Evolutionary conservation across 1,140 invertebrate species (phyloP), one percentile per base, ranked within the genome.

Genomic region (Pissodes strobi): DNA sequence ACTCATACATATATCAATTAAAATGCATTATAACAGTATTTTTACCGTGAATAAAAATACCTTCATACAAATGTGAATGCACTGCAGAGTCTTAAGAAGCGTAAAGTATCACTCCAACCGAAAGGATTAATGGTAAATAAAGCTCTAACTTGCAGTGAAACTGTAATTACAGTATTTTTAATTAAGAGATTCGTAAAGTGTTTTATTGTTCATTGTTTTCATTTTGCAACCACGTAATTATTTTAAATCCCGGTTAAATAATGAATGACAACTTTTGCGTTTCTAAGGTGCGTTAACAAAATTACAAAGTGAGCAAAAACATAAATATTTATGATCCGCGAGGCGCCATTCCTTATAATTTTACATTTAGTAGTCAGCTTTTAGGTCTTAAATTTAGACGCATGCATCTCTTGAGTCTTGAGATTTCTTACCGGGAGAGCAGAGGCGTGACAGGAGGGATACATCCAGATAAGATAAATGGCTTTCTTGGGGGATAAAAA

Each of bases 11-110:
- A 41, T 5, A 41, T 41, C 13, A 10, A 15, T 41, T 18, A 18
- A 13, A 41, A 41, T 41, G 5, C 45, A 48, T 48, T 48, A 48
- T 48, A 48, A 48, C 45, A 48, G 45, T 48, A 48, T 48, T 48
- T 21, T 48, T 5, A n/a, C 45, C 19, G 15, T 48, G 19, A 48
- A 48, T 48, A 48, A 23, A 48, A 22, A 19, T 45, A 9, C 41
- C n/a, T 18, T 45, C 41, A 37, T 37, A 13, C 13, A 13, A 37
- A 37, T 37, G 30, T 17, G 17, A 43, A n/a, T n/a, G n/a, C n/a
- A n/a, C n/a, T n/a, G 41, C 12, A 15, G 9, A 43, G 41, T 9
- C 9, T 12, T 43, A 43, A 15, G 17, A n/a, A n/a, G n/a, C n/a
- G n/a, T n/a, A n/a, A n/a, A n/a, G n/a, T n/a, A n/a, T n/a, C n/a